Evolutionary conservation across 1,140 invertebrate species (phyloP), one percentile per base, ranked within the genome.

Genomic region (Cephus cinctus): DNA sequence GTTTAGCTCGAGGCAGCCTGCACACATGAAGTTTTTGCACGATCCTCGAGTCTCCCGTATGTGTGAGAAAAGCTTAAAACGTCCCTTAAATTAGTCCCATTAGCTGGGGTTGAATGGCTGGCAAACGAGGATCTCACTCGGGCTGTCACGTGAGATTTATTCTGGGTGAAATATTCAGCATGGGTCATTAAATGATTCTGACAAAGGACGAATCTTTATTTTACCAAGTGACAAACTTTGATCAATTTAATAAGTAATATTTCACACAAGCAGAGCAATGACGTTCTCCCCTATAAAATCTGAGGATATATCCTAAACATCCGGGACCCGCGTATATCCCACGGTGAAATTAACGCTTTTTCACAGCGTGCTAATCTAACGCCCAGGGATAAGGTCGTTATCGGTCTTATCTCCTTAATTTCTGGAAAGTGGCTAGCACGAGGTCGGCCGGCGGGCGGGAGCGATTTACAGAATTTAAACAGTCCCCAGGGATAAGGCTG

Each of bases 381-480:
- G n/a, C n/a, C n/a, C n/a, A n/a, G n/a, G n/a, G n/a, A n/a, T n/a
- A n/a, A n/a, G 27, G 27, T 9, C 27, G 12, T 30, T 30, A 8
- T 30, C 9, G 8, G 8, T 30, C 27, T 30, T 30, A 8, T 30
- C 8, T 8, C 12, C 27, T 9, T 12, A 30, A 8, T 30, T 30
- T 30, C 8, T 30, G 35, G 35, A 16, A 11, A 8, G 35, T 9
- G 35, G 35, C 2, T 27, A n/a, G 25, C 25, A n/a, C 25, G 25
- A 27, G 8, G 35, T 15, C 14, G 39, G 39, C 5, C 15, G 21
- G 5, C 9, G 18, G 14, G 35, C 70, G 5, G 18, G 18, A 22
- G 35, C 70, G 63, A 76, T 76, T 74, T 66, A 63, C 67, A 66
- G 64, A 74, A 75, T 75, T 76, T 76, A 76, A 76, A 75, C 66